Base-by-base conservation (phyloP, 2,113 vertebrate genomes). In the Trematomus loennbergii region DNA sequence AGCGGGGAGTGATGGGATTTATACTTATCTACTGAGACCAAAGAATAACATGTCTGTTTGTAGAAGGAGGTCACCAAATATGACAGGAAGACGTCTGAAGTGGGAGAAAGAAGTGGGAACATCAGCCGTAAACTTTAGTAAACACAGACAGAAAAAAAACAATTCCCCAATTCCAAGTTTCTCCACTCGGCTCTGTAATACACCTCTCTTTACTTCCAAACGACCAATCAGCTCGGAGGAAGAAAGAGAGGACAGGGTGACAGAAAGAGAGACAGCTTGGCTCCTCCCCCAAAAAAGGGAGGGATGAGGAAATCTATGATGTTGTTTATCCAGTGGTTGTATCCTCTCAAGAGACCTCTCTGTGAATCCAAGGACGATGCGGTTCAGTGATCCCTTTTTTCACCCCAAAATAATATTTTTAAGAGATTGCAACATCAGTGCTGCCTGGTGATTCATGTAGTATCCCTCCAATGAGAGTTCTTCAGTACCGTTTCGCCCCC, bases 251-350 rank as follows among this genome's bases (percentile, higher is more conserved):
- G 78, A 75, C 33, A 15, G 17, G 49, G 58, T 77, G 67, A 78
- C 62, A 52, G 63, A 70, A 62, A 63, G 46, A 77, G 66, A 68
- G 49, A 84, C 11, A 78, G 83, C 46, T 82, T 77, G 9, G 61
- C 60, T 25, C 67, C 78, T 66, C 60, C 69, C 52, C 48, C 8
- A 61, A 71, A 76, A 73, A 81, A 16, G 40, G 74, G 55, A 80
- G 65, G 50, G 70, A 59, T 52, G 82, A 85, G 69, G 66, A 76
- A 73, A 80, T 79, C 36, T 43, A 55, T 75, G 73, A 75, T 83
- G 81, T 11, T 65, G 73, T 85, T 87, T 63, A 87, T 92, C 90
- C 93, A 92, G 90, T 91, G 90, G 83, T 87, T 88, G 69, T 40
- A 78, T 83, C 86, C 86, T 86, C 53, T 76, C 12, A 8, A 8